phyloP scores from a whole-genome alignment of 2,797 vertebrate species.

The Halcyon smyrnensis region DNA sequence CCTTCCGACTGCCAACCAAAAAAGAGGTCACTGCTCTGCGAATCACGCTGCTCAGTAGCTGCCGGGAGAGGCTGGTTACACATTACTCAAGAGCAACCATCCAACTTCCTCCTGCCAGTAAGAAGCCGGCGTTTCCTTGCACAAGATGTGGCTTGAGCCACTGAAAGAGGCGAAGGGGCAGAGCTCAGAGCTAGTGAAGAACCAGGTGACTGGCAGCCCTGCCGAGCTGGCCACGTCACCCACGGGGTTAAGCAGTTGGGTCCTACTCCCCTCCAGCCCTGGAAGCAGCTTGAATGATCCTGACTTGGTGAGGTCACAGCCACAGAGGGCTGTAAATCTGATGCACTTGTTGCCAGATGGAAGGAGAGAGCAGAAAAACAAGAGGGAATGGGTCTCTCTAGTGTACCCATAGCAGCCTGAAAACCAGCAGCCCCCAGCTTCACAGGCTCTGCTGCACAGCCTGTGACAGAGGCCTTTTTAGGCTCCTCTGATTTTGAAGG shows the following conservation, averaged over 20 bases:
- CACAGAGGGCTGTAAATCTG: not conserved
- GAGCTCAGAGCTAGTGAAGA: not conserved
- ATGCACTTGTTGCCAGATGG: not conserved
- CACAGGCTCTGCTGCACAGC: not conserved
- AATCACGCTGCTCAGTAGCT: not conserved
- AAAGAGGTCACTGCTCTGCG: slow-evolving; percentile 47
- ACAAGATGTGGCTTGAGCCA: slow-evolving; percentile 37
- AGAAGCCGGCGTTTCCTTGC: not conserved
- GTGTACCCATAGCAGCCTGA: not conserved
- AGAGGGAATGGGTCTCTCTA: not conserved
- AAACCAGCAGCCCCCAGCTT: not conserved
- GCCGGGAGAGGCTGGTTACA: slow-evolving; percentile 46
- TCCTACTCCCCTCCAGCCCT: not conserved
- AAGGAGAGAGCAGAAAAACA: not conserved
- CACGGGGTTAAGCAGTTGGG: not conserved
- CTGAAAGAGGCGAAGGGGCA: slow-evolving; percentile 55
- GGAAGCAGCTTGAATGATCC: not conserved
- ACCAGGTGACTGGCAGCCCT: not conserved
- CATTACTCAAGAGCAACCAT: slow-evolving; percentile 67
- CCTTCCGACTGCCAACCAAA: slow-evolving; percentile 51
- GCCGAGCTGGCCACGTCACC: not conserved
- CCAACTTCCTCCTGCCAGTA: slow-evolving; percentile 45
- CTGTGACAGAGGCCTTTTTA: not conserved
- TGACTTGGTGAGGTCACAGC: not conserved
- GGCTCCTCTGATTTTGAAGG: not conserved